phyloP scores from a whole-genome alignment of 2,888 invertebrate species.

The Phorcus lineatus region DNA sequence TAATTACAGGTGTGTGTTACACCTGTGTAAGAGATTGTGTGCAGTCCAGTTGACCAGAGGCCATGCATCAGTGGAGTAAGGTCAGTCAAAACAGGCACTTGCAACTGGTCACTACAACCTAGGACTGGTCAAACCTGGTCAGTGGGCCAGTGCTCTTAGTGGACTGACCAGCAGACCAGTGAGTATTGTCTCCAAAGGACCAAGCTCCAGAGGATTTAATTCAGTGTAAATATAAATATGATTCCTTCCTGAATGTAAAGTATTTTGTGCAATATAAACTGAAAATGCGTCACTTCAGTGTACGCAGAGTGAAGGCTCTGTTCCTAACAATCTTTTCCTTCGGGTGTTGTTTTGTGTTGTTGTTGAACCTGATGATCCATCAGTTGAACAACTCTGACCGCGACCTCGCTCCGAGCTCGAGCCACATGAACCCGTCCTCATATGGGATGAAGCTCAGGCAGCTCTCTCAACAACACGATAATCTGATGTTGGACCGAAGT shows the following conservation, averaged over 20 bases:
- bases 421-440: background rate
- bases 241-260: too few species aligned
- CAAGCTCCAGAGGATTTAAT: too few species aligned
- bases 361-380: constrained; percentile 27
- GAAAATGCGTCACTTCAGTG: constrained; percentile 3
- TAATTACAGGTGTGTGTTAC: background rate
- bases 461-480: background rate
- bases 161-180: too few species aligned
- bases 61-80: too few species aligned
- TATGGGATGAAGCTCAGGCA: background rate
- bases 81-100: too few species aligned
- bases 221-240: too few species aligned
- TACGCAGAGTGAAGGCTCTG: constrained; percentile 19
- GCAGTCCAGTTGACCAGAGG: too few species aligned
- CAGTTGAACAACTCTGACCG: background rate
- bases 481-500: background rate
- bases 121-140: too few species aligned
- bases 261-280: background rate
- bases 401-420: background rate
- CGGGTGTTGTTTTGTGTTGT: constrained; percentile 21
- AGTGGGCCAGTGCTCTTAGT: too few species aligned
- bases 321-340: constrained; percentile 27
- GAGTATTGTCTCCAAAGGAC: too few species aligned
- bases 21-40: background rate
- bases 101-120: too few species aligned